Base-by-base conservation (phyloP, 2,113 vertebrate species). In the Ailurus styani region DNA sequence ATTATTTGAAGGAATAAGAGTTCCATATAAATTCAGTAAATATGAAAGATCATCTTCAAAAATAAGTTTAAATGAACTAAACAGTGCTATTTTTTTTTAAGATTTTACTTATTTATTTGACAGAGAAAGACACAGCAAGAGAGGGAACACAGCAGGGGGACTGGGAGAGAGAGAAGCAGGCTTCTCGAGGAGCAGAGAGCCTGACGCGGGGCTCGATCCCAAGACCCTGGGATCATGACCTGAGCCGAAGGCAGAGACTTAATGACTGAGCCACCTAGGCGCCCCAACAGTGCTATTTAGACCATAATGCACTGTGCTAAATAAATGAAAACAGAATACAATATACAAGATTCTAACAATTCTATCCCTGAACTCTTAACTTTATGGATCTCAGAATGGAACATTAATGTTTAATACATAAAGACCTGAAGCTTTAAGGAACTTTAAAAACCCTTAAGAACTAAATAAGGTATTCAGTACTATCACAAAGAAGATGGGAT, bases 1-100 rank as follows among this genome's bases (percentile, higher is more conserved):
- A 55, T 83, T 87, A 87, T 57, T 23, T 90, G 23, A 93, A 93
- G 29, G 34, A 70, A 89, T n/a, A 3, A 68, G 75, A 42, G 27
- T 78, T 70, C 89, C 31, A 83, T n/a, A 73, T 60, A 96, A 88
- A 73, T 87, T 95, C 20, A 83, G n/a, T 17, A 93, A 95, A 95
- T 83, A 87, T 73, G 25, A 93, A 94, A 55, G 7, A 7, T 5
- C 81, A 87, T 60, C 25, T 91, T 79, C 5, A 25, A 97, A 95
- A 94, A 73, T 40, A 82, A 90, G 37, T 78, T 75, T 90, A 95
- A 90, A 95, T 83, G n/a, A 91, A 87, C n/a, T 93, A 68, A 70
- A 60, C 40, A 78, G 72, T 45, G 68, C 45, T 77, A 14, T 77
- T 68, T 90, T n/a, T n/a, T n/a, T n/a, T n/a, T n/a, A n/a, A n/a